These are phyloP conservation scores for Anguilla megastoma DNA, from an alignment of 2,797 vertebrate genomes.

Conservation along the genomic window DNA sequence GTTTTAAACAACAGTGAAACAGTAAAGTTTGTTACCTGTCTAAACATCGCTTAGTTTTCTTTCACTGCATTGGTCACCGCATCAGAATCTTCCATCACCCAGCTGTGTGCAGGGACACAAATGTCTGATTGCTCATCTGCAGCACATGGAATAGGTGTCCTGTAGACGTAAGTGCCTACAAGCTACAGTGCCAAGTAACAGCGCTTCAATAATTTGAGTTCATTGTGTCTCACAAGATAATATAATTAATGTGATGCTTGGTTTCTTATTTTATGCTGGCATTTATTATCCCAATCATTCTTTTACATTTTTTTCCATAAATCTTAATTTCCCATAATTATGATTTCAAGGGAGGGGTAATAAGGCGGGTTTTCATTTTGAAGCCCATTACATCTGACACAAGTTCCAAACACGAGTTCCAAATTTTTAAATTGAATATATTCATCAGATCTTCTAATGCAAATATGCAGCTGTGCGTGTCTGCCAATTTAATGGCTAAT, in stretches of 20 bases:
- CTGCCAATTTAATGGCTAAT: conserved; percentile 53
- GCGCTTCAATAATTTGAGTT: background rate
- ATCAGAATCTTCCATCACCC: background rate
- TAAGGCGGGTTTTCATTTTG: conserved; percentile 47
- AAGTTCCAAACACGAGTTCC: conserved; percentile 41
- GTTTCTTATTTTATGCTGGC: conserved; percentile 1
- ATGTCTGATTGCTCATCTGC: background rate
- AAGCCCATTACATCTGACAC: conserved; percentile 52
- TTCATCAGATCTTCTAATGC: conserved; percentile 57
- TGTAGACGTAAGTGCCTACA: background rate
- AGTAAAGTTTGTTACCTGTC: background rate
- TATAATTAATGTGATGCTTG: background rate
- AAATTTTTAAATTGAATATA: conserved; percentile 54
- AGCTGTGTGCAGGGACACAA: background rate
- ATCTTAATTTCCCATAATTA: conserved; percentile 42
- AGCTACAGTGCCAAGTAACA: background rate
- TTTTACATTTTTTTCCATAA: conserved; percentile 23
- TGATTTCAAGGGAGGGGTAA: conserved; percentile 18
- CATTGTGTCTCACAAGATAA: background rate
- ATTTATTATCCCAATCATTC: conserved; percentile 13
- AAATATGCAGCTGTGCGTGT: conserved; percentile 52
- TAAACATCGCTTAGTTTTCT: background rate
- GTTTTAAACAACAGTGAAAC: background rate
- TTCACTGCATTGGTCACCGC: background rate
- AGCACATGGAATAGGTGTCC: background rate